Conservation (phyloP, 2,113 vertebrate species). For the Rhinichthys klamathensis region DNA sequence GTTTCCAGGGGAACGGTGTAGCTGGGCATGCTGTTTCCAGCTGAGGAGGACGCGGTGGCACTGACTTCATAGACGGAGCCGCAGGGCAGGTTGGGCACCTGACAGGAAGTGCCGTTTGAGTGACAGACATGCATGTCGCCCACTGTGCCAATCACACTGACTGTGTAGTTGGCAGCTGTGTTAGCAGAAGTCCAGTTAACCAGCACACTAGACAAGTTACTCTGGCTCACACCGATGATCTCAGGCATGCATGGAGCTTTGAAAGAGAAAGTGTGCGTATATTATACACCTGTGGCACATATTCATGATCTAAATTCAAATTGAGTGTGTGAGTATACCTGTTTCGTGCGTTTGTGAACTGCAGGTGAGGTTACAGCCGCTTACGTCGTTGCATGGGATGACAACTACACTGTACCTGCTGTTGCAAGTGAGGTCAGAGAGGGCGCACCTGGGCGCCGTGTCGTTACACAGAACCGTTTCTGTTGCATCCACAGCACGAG, state of each 20-base stretch:
- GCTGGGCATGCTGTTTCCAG: conserved; percentile 86
- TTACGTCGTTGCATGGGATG: conserved; percentile 82
- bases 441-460: conserved; percentile 80
- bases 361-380: conserved; percentile 81
- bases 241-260: conserved; percentile 88
- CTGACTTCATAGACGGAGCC: conserved; percentile 84
- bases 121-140: conserved; percentile 67
- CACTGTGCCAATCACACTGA: conserved; percentile 65
- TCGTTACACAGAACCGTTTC: conserved; percentile 78
- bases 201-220: conserved; percentile 64
- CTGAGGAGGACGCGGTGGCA: conserved; percentile 73
- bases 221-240: conserved; percentile 73
- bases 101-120: conserved; percentile 74
- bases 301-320: neutral
- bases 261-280: neutral
- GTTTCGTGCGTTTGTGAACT: conserved; percentile 73
- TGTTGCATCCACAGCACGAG: conserved; percentile 68
- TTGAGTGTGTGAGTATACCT: conserved; percentile 68
- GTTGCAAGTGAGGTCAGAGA: conserved; percentile 84
- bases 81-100: conserved; percentile 79
- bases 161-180: conserved; percentile 75
- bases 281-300: neutral
- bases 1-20: conserved; percentile 84
- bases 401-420: conserved; percentile 80
- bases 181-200: conserved; percentile 82